These are phyloP conservation scores for Galago senegalensis DNA, from an alignment of 2,797 vertebrate genomes.

Conservation along the genomic window DNA sequence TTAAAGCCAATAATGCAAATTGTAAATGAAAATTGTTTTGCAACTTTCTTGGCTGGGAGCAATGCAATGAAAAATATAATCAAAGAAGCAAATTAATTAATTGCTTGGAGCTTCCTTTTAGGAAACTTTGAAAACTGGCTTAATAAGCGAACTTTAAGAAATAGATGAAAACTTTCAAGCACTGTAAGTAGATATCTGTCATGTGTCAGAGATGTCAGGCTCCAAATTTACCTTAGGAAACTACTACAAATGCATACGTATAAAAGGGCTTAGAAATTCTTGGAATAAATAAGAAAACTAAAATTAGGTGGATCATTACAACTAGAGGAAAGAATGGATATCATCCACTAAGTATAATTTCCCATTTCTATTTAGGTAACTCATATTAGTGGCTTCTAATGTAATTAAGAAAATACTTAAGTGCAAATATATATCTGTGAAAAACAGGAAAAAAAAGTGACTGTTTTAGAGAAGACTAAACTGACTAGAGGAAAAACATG, in stretches of 20 bases:
- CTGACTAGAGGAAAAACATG: neutral
- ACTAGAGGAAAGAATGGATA: neutral
- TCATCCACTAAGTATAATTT: neutral
- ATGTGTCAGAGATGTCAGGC: neutral
- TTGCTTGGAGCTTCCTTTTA: conserved; percentile 72
- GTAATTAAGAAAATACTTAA: neutral
- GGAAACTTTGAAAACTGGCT: conserved; percentile 69
- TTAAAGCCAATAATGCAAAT: conserved; percentile 80
- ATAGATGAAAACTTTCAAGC: conserved; percentile 13
- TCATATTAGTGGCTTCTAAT: neutral
- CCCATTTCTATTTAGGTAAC: neutral
- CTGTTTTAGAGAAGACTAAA: neutral
- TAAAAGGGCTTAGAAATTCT: neutral
- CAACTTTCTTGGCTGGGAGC: conserved; percentile 61
- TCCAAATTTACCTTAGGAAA: neutral
- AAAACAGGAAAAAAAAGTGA: neutral
- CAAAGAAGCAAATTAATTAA: conserved; percentile 82
- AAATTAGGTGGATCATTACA: neutral
- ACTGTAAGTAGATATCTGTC: neutral
- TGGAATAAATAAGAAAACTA: neutral
- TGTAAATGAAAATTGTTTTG: conserved; percentile 68
- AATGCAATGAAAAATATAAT: conserved; percentile 75
- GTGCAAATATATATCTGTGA: neutral
- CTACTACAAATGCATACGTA: neutral
- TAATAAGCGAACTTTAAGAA: conserved; percentile 64